Percentiles rank a stretch among this genome's conserved stretches.
Evolutionary conservation across 2,888 invertebrate genomes (phyloP).

Genomic region (Neoascia interrupta): DNA sequence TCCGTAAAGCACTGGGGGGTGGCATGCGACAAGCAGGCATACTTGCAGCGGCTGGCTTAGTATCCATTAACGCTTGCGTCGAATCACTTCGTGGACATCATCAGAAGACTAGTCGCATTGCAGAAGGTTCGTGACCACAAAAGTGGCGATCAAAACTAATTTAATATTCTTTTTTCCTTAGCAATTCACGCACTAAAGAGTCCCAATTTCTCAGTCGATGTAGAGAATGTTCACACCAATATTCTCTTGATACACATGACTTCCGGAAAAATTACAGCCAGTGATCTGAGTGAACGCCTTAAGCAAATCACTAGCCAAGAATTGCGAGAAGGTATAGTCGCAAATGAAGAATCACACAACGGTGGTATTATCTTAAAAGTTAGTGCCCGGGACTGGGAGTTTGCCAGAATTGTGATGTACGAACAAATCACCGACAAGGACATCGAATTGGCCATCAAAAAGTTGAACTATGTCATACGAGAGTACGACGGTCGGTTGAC

Average conservation of each 20-base stretch:
- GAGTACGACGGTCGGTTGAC: conserved; percentile 81
- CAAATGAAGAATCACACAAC: conserved; percentile 73
- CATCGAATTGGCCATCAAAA: conserved; percentile 85
- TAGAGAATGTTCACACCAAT: conserved; percentile 85
- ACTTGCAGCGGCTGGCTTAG: conserved; percentile 92
- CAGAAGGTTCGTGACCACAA: conserved; percentile 81
- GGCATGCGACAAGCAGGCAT: conserved; percentile 96
- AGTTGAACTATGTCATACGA: conserved; percentile 85
- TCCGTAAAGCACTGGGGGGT: conserved; percentile 94
- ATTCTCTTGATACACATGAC: conserved; percentile 86
- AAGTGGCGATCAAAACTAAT: not conserved
- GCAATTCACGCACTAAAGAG: conserved; percentile 83
- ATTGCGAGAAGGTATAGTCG: conserved; percentile 81
- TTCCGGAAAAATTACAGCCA: conserved; percentile 81
- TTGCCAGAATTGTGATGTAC: conserved; percentile 86
- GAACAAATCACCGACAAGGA: conserved; percentile 86
- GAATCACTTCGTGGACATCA: conserved; percentile 89
- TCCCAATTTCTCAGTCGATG: conserved; percentile 83
- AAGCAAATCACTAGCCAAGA: conserved; percentile 79
- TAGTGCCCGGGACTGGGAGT: conserved; percentile 82
- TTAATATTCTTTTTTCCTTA: too few species aligned
- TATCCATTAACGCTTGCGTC: conserved; percentile 89
- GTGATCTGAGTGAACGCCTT: conserved; percentile 82
- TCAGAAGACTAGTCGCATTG: conserved; percentile 84
- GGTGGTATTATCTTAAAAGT: conserved; percentile 82